These are phyloP conservation scores for Halesus radiatus DNA, from an alignment of 1,140 invertebrate genomes.

Conservation along the genomic window DNA sequence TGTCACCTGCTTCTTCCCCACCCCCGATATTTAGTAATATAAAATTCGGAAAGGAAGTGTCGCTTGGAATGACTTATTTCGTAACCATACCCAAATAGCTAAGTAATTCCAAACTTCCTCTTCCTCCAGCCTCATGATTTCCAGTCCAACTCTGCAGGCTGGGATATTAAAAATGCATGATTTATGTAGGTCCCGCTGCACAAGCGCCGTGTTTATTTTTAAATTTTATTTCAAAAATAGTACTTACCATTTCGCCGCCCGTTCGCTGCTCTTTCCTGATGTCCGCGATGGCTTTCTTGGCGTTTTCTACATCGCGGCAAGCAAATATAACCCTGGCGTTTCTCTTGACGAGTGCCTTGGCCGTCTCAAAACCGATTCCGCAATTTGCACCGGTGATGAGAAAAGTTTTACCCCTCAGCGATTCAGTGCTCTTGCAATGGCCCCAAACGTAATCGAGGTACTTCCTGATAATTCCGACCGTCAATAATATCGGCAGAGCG, in stretches of 20 bases:
- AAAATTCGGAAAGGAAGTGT: no score
- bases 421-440: constrained; percentile 29
- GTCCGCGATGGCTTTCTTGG: constrained; percentile 72
- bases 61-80: no score
- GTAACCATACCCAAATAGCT: no score
- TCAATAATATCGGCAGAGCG: constrained; percentile 20
- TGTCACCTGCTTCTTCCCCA: no score
- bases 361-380: constrained; percentile 85
- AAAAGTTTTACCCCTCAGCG: constrained; percentile 71
- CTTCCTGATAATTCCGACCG: constrained; percentile 21
- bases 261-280: constrained; percentile 70
- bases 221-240: neutral
- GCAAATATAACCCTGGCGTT: constrained; percentile 82
- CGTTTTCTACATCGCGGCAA: constrained; percentile 76
- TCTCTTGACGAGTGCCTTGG: constrained; percentile 75
- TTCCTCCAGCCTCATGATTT: neutral
- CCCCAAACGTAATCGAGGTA: constrained; percentile 39
- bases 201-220: neutral
- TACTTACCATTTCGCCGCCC: constrained; percentile 75
- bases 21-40: no score
- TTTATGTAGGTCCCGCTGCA: neutral
- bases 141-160: neutral
- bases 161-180: neutral
- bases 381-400: constrained; percentile 86
- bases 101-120: no score